A percentile compares a stretch with the other conserved stretches of the same genome.
These are phyloP conservation scores for Drosophila yakuba DNA, from an alignment of 1,140 invertebrate genomes.

Conservation along the genomic window DNA sequence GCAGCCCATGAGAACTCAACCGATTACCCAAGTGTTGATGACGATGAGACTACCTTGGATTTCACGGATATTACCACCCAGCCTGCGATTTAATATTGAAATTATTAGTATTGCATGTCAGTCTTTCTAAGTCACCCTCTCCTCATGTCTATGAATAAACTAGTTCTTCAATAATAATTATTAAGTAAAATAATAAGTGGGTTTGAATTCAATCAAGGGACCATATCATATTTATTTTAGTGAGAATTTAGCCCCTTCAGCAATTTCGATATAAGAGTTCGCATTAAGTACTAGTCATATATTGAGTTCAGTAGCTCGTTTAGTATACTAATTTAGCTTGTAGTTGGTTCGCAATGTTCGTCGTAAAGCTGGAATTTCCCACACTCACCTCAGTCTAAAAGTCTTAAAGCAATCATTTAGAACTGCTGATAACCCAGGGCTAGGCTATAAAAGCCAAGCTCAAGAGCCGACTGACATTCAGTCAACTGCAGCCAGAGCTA, in stretches of 20 bases:
- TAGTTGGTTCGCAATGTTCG: conserved; percentile 3
- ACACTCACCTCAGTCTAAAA: conserved; percentile 9
- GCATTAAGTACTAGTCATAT: too few species aligned
- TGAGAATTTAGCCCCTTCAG: too few species aligned
- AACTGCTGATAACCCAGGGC: conserved; percentile 25
- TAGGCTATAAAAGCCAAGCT: conserved; percentile 36
- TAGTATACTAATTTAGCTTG: conserved; percentile 9
- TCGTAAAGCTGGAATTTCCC: conserved; percentile 26
- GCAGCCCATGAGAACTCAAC: background rate
- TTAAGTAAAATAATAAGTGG: too few species aligned
- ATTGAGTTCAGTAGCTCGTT: background rate
- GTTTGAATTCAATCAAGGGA: too few species aligned
- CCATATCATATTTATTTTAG: too few species aligned
- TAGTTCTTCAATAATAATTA: background rate
- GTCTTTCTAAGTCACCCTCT: too few species aligned
- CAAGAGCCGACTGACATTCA: conserved; percentile 24
- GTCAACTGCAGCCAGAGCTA: conserved; percentile 13
- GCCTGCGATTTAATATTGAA: background rate
- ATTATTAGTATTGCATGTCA: too few species aligned
- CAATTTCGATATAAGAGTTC: too few species aligned
- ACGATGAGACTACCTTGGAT: background rate
- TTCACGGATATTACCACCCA: background rate
- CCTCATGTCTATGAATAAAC: background rate
- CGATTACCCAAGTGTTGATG: background rate
- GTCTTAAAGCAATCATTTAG: background rate